phyloP scores from a whole-genome alignment of 2,888 invertebrate genomes.

The Nineta flava region DNA sequence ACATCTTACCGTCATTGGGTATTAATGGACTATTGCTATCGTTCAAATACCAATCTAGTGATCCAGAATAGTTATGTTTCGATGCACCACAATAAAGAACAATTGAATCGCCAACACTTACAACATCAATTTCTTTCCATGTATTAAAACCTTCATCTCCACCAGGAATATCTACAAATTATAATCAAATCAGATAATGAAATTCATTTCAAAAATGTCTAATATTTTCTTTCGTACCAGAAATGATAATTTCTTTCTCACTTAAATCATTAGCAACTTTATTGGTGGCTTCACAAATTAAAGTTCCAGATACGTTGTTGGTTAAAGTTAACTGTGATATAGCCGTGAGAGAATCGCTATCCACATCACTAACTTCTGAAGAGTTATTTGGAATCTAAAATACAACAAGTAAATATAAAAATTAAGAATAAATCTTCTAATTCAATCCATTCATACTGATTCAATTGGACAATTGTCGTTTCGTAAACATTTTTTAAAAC shows the following conservation, averaged over 20 bases:
- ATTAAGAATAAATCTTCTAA: neutral
- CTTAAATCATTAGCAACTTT: conserved; percentile 19
- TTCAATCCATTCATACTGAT: conserved; percentile 15
- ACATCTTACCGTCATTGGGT: neutral
- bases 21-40: neutral
- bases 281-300: conserved; percentile 30
- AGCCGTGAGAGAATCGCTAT: conserved; percentile 5
- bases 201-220: too few relatives aligned
- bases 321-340: conserved; percentile 25
- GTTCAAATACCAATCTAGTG: conserved; percentile 32
- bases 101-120: conserved; percentile 38
- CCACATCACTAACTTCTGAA: too few relatives aligned
- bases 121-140: conserved; percentile 20
- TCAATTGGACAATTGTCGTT: conserved; percentile 20
- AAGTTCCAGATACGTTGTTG: conserved; percentile 26
- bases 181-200: neutral
- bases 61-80: conserved; percentile 31
- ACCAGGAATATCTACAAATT: conserved; percentile 26
- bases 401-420: neutral
- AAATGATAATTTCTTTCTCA: conserved; percentile 14
- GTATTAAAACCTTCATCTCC: conserved; percentile 26
- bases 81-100: conserved; percentile 40
- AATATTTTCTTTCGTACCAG: conserved; percentile 18
- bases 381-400: too few relatives aligned
- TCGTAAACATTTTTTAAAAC: conserved; percentile 28